A percentile compares a stretch with the other conserved stretches of the same genome.
phyloP scores from a whole-genome alignment of 2,888 invertebrate genomes.

The Ypsolopha sequella region DNA sequence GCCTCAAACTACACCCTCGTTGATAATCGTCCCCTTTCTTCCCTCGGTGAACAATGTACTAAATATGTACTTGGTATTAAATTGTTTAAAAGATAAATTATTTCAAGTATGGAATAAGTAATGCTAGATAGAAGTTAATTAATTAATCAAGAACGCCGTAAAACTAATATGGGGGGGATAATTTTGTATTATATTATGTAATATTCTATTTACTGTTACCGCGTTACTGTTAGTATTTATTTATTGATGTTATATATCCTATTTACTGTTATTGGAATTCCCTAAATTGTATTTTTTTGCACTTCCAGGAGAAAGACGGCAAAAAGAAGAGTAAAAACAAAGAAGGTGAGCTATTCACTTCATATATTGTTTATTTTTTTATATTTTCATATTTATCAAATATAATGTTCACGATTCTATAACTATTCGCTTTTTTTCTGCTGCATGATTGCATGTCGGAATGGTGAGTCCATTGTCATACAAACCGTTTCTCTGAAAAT shows the following conservation, averaged over 20 bases:
- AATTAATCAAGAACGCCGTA: neutral
- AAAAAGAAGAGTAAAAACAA: constrained; percentile 91
- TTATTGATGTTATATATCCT: no score
- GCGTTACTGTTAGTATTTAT: no score
- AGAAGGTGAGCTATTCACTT: constrained; percentile 77
- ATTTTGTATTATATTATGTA: no score
- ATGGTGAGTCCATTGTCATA: constrained; percentile 2
- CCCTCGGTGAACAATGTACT: no score
- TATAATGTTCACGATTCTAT: neutral
- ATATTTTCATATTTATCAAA: neutral
- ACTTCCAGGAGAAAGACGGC: constrained; percentile 83
- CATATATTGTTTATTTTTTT: neutral
- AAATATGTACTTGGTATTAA: no score
- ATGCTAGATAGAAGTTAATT: no score
- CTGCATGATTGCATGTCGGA: constrained; percentile 5
- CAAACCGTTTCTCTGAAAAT: neutral
- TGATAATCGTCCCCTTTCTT: no score
- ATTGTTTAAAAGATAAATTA: no score
- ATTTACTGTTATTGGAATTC: no score
- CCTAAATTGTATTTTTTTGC: constrained; percentile 17
- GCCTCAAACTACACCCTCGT: no score
- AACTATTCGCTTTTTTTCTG: constrained; percentile 2
- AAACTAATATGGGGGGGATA: neutral
- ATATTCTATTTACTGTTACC: no score
- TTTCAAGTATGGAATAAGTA: no score